Percentiles rank a stretch among this genome's conserved stretches.
Conservation (phyloP, 2,113 vertebrate genomes). For the Prietella phreatophila region DNA sequence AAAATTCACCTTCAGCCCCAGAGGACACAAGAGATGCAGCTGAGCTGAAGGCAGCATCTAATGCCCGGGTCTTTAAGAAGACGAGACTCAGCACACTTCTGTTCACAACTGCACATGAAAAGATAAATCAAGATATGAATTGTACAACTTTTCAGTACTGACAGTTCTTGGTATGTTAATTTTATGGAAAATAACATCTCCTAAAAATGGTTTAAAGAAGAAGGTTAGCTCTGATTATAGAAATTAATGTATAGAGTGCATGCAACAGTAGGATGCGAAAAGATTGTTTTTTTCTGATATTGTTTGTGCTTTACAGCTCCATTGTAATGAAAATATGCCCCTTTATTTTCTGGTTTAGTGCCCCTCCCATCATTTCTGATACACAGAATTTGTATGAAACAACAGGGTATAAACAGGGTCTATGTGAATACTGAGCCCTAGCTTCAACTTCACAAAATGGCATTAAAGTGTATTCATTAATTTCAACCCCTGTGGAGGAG, state of each 20-base stretch:
- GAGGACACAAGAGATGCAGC: conserved; percentile 67
- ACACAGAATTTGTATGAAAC: neutral
- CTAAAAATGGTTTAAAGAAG: neutral
- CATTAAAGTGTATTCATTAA: neutral
- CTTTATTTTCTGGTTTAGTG: neutral
- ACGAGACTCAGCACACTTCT: conserved; percentile 61
- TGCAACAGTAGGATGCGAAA: neutral
- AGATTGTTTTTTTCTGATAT: neutral
- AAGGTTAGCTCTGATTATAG: neutral
- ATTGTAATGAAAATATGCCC: neutral
- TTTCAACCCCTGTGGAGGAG: neutral
- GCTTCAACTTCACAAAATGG: neutral
- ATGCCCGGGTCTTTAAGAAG: conserved; percentile 63
- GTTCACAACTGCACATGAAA: conserved; percentile 55
- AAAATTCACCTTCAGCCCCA: conserved; percentile 61
- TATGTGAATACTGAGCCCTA: neutral
- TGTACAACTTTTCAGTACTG: neutral
- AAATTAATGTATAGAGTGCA: neutral
- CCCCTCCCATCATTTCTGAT: neutral
- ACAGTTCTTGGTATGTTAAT: neutral
- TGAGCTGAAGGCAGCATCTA: conserved; percentile 54
- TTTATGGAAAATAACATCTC: neutral
- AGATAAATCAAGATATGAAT: neutral
- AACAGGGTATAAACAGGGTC: neutral
- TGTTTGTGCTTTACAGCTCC: neutral